These are phyloP conservation scores for Chrosomus eos DNA, from an alignment of 2,797 vertebrate genomes.

Conservation along the genomic window DNA sequence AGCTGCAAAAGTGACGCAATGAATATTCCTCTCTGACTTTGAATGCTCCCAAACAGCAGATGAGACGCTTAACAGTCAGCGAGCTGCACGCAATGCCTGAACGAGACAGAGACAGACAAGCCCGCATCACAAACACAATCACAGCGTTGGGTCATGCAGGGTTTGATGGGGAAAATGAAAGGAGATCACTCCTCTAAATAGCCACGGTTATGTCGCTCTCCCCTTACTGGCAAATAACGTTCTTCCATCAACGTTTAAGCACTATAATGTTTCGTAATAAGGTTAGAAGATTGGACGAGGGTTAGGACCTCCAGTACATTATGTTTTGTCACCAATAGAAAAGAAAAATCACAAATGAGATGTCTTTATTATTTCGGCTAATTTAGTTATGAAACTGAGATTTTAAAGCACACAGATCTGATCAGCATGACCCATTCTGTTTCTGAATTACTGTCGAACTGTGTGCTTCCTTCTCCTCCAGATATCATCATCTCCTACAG, in stretches of 20 bases:
- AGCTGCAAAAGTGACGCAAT: not conserved
- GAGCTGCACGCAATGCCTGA: not conserved
- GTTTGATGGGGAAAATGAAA: conserved; percentile 22
- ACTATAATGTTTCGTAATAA: not conserved
- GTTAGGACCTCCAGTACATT: not conserved
- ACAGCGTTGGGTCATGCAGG: conserved; percentile 8
- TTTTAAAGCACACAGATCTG: not conserved
- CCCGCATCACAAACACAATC: conserved; percentile 29
- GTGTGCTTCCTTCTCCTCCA: not conserved
- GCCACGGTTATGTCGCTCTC: not conserved
- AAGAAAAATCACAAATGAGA: not conserved
- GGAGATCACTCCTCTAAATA: conserved; percentile 29
- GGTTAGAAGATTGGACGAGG: not conserved
- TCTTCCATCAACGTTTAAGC: not conserved
- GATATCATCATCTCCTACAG: conserved; percentile 23
- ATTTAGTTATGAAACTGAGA: no score
- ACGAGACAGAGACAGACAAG: conserved; percentile 22
- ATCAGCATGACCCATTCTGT: conserved; percentile 1
- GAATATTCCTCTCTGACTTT: not conserved
- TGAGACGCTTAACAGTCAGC: not conserved
- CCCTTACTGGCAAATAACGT: not conserved
- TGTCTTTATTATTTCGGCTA: no score
- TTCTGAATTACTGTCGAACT: not conserved
- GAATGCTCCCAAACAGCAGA: not conserved
- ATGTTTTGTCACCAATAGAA: not conserved